phyloP scores from a whole-genome alignment of 1,140 invertebrate genomes.

The Chlorops oryzae region DNA sequence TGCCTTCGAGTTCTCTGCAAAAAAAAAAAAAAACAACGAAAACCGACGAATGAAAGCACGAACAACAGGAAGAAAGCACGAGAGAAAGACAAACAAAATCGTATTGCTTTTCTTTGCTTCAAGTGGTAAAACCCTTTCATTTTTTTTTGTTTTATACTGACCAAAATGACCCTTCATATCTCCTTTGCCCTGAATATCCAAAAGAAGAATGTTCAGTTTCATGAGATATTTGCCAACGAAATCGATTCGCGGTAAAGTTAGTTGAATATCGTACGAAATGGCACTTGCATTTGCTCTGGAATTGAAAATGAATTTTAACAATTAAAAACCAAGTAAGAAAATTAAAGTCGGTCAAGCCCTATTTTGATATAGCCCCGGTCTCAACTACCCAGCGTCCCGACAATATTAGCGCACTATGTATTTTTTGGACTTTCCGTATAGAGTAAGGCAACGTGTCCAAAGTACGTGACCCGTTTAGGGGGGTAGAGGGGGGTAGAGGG shows the following conservation, averaged over 20 bases:
- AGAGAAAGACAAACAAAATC: not conserved
- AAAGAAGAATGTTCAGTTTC: slow-evolving; percentile 47
- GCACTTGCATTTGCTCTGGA: slow-evolving; percentile 34
- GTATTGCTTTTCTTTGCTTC: not conserved
- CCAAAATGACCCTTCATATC: slow-evolving; percentile 55
- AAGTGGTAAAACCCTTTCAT: not conserved
- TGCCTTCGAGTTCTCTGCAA: slow-evolving; percentile 54
- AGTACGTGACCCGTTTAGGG: too few species aligned
- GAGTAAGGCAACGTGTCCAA: too few species aligned
- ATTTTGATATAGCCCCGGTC: too few species aligned
- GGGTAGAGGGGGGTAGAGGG: too few species aligned
- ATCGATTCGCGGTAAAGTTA: slow-evolving; percentile 46
- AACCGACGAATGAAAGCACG: too few species aligned
- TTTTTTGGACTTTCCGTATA: too few species aligned
- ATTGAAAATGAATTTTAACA: slow-evolving; percentile 1
- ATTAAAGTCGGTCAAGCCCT: too few species aligned
- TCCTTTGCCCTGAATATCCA: slow-evolving; percentile 56
- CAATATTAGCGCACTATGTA: too few species aligned
- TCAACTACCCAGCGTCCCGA: too few species aligned
- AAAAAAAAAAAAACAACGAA: too few species aligned
- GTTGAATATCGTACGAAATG: slow-evolving; percentile 46
- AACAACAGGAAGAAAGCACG: too few species aligned
- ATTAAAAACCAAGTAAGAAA: too few species aligned
- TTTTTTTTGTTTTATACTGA: slow-evolving; percentile 50
- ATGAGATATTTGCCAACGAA: slow-evolving; percentile 52